Percentiles rank a stretch among this genome's conserved stretches.
Conservation (phyloP, 1,140 invertebrate species). For the Aphaenogaster rudis region DNA sequence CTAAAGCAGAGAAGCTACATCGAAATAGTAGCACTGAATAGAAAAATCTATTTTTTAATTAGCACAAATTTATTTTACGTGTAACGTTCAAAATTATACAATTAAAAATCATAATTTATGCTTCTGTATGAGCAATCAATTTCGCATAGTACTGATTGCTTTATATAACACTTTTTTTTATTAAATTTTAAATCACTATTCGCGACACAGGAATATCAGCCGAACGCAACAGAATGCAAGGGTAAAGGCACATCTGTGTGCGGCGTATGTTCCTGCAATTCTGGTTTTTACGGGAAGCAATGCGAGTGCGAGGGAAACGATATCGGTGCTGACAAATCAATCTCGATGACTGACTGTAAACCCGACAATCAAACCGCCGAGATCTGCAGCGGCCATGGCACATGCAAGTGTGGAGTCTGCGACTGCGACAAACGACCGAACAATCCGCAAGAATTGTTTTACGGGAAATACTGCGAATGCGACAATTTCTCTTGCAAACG, state of each 20-base stretch:
- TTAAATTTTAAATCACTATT: not conserved
- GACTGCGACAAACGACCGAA: constrained; percentile 87
- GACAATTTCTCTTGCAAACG: constrained; percentile 91
- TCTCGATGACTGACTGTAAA: constrained; percentile 64
- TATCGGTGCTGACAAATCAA: constrained; percentile 59
- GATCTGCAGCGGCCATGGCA: constrained; percentile 88
- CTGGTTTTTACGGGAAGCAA: constrained; percentile 89
- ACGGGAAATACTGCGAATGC: constrained; percentile 92
- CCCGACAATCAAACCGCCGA: constrained; percentile 70
- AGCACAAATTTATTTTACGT: not conserved
- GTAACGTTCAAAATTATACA: not conserved
- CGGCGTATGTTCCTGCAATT: constrained; percentile 91
- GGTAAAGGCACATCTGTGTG: constrained; percentile 89
- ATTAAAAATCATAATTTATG: not conserved
- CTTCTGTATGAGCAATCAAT: not conserved
- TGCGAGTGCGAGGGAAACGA: constrained; percentile 90
- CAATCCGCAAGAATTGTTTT: constrained; percentile 85
- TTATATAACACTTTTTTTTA: not conserved
- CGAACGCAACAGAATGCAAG: constrained; percentile 85
- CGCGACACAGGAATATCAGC: constrained; percentile 78
- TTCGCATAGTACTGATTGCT: not conserved
- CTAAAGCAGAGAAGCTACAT: not conserved
- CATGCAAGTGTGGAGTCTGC: constrained; percentile 90
- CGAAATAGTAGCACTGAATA: not conserved
- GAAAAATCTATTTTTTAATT: not conserved